Base-by-base conservation (phyloP, 2,113 vertebrate genomes). In the Paramisgurnus dabryanus region DNA sequence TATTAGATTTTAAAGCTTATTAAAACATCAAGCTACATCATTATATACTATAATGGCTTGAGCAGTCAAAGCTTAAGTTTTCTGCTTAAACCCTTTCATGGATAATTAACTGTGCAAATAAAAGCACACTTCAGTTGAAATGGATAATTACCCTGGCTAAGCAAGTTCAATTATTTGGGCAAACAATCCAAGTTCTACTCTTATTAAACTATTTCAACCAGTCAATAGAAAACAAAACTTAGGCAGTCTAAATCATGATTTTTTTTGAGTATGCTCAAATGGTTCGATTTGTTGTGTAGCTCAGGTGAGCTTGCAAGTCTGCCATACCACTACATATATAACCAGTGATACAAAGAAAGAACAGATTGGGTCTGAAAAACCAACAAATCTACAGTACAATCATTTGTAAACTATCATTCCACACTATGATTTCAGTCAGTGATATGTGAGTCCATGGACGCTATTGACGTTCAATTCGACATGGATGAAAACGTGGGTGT, bases 1-100 rank as follows among this genome's bases (percentile, higher is more conserved):
- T 5, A 65, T 76, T 76, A 39, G 27, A 76, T 65, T 50, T 53
- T 53, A 0, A 0, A 39, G 72, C 58, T 47, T 57, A 49, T 75
- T 75, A 75, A 13, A n/a, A 75, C 45, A 75, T 41, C 72, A 75
- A 63, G 41, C 53, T 58, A 43, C 53, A 63, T 63, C 43, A 49
- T 75, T 75, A 75, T 41, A 63, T 40, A 63, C 45, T 15, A 43
- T 63, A 75, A 75, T 49, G 27, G 39, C 53, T 58, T 40, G 27
- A 65, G 45, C 18, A 65, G 34, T 76, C 7, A 64, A 76, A 49
- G 73, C 60, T 18, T 65, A 65, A 13, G 60, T 76, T 65, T 74
- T 64, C 43, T 34, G 12, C 18, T 64, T 49, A 34, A 7, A 76
- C 58, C 18, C 53, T 43, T 41, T 60, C 50, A 27, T 47, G 41